Conservation (phyloP, 2,888 invertebrate species). For the Arge pagana region DNA sequence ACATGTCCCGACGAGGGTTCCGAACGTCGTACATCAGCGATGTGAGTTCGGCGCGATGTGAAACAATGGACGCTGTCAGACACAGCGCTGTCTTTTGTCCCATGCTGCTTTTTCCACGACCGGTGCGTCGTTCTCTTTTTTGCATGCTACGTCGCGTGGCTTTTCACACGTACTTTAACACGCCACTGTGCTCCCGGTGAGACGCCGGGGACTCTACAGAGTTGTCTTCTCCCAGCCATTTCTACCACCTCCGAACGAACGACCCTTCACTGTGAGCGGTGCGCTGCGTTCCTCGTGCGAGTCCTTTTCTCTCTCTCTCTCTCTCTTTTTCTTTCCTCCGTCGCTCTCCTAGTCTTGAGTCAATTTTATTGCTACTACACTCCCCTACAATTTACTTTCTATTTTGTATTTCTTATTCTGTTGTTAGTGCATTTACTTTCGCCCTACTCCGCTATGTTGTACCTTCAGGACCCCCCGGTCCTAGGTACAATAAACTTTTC, state of each 20-base stretch:
- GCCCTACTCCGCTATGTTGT: no score
- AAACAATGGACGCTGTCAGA: constrained; percentile 32
- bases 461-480: no score
- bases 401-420: no score
- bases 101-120: constrained; percentile 4
- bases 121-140: constrained; percentile 24
- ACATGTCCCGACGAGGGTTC: no score
- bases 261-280: no score
- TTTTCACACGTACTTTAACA: constrained; percentile 36
- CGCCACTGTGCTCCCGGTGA: constrained; percentile 10
- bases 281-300: not conserved
- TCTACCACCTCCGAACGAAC: not conserved
- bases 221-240: not conserved
- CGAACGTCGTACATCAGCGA: no score
- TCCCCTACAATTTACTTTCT: no score
- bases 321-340: constrained; percentile 26
- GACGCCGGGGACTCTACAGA: not conserved
- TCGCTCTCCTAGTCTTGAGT: no score
- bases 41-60: constrained; percentile 3
- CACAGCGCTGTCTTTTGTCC: constrained; percentile 24
- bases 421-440: no score
- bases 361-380: no score
- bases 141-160: constrained; percentile 26
- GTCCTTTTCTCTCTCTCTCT: constrained; percentile 28
- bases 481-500: no score